Percentiles rank a stretch among this genome's conserved stretches.
phyloP scores from a whole-genome alignment of 2,113 vertebrate genomes.

The Xenopus borealis region DNA sequence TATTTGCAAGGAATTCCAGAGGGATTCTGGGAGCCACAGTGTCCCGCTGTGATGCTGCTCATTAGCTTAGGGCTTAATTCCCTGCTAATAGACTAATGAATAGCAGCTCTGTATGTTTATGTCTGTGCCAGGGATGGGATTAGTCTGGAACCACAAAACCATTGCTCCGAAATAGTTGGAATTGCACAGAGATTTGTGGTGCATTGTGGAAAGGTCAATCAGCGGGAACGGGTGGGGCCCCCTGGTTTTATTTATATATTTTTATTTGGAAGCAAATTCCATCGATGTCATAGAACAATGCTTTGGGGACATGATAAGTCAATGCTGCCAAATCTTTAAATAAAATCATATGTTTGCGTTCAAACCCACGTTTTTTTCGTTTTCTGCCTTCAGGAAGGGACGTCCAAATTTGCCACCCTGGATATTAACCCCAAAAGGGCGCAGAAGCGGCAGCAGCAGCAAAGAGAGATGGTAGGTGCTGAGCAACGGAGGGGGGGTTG shows the following conservation, averaged over 20 bases:
- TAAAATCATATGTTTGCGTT: no score
- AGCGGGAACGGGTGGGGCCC: no score
- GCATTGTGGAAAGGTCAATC: neutral
- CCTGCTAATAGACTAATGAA: no score
- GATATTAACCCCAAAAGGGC: conserved; percentile 93
- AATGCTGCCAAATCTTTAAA: no score
- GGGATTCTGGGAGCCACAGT: no score
- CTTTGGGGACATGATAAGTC: no score
- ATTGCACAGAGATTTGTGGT: neutral
- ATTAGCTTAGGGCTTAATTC: no score
- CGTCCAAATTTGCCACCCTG: conserved; percentile 94
- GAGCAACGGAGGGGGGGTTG: neutral
- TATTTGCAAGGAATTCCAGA: no score
- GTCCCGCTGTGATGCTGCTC: no score
- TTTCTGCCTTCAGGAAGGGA: conserved; percentile 78
- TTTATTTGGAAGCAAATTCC: no score
- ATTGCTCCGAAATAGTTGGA: conserved; percentile 11
- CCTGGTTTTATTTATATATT: no score
- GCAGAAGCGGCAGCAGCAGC: conserved; percentile 89
- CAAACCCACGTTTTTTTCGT: neutral
- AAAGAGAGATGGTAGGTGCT: conserved; percentile 84
- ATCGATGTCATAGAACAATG: no score
- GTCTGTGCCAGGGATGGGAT: neutral
- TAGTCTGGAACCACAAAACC: conserved; percentile 5
- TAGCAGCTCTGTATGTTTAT: neutral